phyloP scores from a whole-genome alignment of 2,888 invertebrate genomes.

The Drosophila parthenogenetica region DNA sequence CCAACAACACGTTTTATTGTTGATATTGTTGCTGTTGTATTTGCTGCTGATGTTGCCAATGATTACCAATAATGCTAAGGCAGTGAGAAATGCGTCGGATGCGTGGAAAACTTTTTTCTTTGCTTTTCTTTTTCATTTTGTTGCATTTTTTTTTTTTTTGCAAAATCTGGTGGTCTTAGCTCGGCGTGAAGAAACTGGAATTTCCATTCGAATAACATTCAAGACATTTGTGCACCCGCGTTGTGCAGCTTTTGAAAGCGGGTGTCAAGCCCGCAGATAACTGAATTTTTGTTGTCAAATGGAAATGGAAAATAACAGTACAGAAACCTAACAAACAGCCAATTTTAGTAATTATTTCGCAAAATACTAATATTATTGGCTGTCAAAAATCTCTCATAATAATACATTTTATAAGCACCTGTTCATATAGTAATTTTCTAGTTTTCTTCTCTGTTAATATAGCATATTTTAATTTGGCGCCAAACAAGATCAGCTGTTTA shows the following conservation, averaged over 20 bases:
- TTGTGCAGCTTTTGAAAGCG: conserved; percentile 35
- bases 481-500: conserved; percentile 18
- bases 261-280: conserved; percentile 44
- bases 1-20: conserved; percentile 64
- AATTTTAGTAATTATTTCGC: not conserved
- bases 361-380: not conserved
- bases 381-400: not conserved
- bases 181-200: conserved; percentile 24
- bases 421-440: too few species aligned
- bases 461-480: conserved; percentile 39
- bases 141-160: conserved; percentile 45
- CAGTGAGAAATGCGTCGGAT: conserved; percentile 76
- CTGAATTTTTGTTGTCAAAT: conserved; percentile 1
- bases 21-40: conserved; percentile 13
- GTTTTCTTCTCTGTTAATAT: not conserved
- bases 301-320: conserved; percentile 10
- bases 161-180: conserved; percentile 58
- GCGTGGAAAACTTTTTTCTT: conserved; percentile 74
- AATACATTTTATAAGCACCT: not conserved
- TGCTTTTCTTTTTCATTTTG: conserved; percentile 38
- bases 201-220: conserved; percentile 48
- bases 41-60: conserved; percentile 50
- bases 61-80: conserved; percentile 74
- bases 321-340: conserved; percentile 9
- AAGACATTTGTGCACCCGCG: conserved; percentile 51